Conservation (phyloP, 2,113 vertebrate genomes). For the Pelecanoides urinatrix region DNA sequence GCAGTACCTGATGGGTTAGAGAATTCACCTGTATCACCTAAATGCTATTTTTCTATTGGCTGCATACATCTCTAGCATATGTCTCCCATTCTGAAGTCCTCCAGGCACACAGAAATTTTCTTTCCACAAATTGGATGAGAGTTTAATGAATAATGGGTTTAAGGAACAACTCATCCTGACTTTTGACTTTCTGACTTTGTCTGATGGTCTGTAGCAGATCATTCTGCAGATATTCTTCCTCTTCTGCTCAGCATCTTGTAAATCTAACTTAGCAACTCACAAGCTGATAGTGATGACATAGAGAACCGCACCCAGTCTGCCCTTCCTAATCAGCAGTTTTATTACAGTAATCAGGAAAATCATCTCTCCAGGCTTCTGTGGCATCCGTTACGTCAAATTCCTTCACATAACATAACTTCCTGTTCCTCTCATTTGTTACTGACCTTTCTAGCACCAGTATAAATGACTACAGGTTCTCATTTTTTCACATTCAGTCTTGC, state of each 20-base stretch:
- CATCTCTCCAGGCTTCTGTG: not conserved
- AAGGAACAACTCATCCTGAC: not conserved
- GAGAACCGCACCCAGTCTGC: not conserved
- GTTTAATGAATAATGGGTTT: not conserved
- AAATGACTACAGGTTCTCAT: not conserved
- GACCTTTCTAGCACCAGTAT: not conserved
- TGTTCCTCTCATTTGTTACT: not conserved
- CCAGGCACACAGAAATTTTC: not conserved
- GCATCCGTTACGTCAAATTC: not conserved
- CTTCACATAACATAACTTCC: not conserved
- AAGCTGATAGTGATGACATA: not conserved
- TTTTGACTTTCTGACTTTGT: not conserved
- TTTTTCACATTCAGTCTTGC: not conserved
- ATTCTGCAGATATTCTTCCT: not conserved
- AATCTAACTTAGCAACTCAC: not conserved
- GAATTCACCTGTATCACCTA: not conserved
- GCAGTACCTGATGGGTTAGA: not conserved
- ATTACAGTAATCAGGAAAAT: not conserved
- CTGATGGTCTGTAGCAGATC: not conserved
- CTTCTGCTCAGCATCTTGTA: not conserved
- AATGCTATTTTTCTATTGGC: not conserved
- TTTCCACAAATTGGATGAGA: not conserved
- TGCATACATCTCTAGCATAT: not conserved
- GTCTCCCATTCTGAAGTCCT: not conserved
- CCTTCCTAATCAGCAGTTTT: not conserved